Evolutionary conservation across 2,113 vertebrate genomes (phyloP), one percentile per base, ranked within the genome.

Genomic region (Lepus timidus): DNA sequence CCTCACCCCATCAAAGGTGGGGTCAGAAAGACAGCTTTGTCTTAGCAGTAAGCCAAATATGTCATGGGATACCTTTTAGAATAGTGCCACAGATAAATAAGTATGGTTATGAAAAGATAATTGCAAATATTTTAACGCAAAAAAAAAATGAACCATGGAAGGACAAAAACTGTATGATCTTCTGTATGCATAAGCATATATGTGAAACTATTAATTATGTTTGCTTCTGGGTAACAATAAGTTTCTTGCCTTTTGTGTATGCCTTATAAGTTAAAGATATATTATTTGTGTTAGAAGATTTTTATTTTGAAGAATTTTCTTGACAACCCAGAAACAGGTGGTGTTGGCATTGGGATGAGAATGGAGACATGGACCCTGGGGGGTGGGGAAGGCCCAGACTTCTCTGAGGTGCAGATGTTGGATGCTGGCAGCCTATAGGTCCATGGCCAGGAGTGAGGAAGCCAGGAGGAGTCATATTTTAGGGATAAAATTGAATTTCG

Each of bases 231-330:
- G 29, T 39, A 58, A 49, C 33, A 9, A 11, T 29, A 17, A 25
- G 49, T 68, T 89, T 65, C 10, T 39, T 92, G 33, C 22, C 39
- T 17, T 25, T 61, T 82, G n/a, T 65, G 33, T 3, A 76, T 25
- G 4, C 29, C 62, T 84, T 81, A 13, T 44, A 81, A 61, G 4
- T 64, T 79, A 39, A 81, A 39, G 9, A 6, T 39, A 22, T 20
- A n/a, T 85, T 75, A 64, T 13, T 73, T 93, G 44, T 39, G 52
- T 79, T 74, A 65, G 61, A 93, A 49, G 13, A 8, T 9, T 61
- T 70, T 88, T 85, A 25, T 88, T 89, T 55, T 36, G 67, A 76
- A 75, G 39, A 81, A 86, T 86, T 33, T 61, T 31, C 20, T 39
- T 79, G 58, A 22, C 20, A 51, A 51, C 49, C 29, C 52, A 68